Evolutionary conservation across 2,113 vertebrate genomes (phyloP).

Genomic region (Chaenogobius annularis): DNA sequence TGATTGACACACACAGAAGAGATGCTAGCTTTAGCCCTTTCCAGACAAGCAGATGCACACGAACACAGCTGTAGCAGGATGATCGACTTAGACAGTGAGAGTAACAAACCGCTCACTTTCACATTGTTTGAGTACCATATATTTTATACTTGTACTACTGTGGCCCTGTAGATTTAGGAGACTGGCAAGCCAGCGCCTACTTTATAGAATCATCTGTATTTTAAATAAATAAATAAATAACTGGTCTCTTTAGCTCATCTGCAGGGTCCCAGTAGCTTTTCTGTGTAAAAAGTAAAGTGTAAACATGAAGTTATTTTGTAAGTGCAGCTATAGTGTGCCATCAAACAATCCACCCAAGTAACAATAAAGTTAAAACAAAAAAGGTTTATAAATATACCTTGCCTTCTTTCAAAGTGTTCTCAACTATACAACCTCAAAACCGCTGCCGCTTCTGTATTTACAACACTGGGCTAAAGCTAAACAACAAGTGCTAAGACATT

Average conservation of each 20-base stretch:
- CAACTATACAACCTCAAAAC: conserved; percentile 3
- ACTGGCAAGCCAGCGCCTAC: conserved; percentile 30
- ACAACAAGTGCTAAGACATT: conserved; percentile 7
- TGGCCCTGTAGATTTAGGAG: conserved; percentile 24
- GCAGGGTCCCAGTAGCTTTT: conserved; percentile 37
- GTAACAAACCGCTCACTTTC: neutral
- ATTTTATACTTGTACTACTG: conserved; percentile 9
- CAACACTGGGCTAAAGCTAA: conserved; percentile 6
- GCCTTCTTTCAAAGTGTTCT: conserved; percentile 7
- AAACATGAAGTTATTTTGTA: conserved; percentile 48
- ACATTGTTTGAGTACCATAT: conserved; percentile 18
- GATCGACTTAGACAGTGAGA: neutral
- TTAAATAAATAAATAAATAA: conserved; percentile 85
- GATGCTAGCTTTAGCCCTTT: conserved; percentile 8
- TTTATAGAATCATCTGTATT: conserved; percentile 35
- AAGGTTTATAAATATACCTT: conserved; percentile 21
- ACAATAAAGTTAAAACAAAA: neutral
- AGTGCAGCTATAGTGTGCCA: conserved; percentile 21
- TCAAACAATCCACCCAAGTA: conserved; percentile 11
- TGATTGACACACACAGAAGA: neutral
- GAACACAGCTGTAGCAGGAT: conserved; percentile 7
- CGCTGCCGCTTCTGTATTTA: conserved; percentile 20
- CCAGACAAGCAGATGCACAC: conserved; percentile 25
- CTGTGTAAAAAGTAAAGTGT: conserved; percentile 28
- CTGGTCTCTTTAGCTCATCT: conserved; percentile 46